phyloP scores from a whole-genome alignment of 2,797 vertebrate species.

The Sebastes vulpes region DNA sequence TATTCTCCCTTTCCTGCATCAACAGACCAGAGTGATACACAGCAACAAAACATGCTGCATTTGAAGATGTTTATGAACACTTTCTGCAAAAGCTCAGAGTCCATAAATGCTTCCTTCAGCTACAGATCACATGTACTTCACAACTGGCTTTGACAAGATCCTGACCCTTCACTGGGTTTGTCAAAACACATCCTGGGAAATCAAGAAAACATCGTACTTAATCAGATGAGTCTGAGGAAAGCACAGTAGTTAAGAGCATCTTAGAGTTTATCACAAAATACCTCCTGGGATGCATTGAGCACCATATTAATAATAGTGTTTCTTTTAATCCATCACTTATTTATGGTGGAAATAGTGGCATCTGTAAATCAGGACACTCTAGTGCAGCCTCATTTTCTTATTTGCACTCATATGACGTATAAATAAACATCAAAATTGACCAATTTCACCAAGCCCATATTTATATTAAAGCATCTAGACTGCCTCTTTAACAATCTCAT shows the following conservation, averaged over 20 bases:
- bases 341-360: not conserved
- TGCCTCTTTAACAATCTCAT: slow-evolving; percentile 15
- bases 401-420: not conserved
- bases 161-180: not conserved
- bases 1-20: not conserved
- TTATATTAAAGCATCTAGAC: not conserved
- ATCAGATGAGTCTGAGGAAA: not conserved
- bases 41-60: not conserved
- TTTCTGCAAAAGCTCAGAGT: not conserved
- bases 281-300: not conserved
- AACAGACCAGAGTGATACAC: not conserved
- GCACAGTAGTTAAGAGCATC: not conserved
- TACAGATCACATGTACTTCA: not conserved
- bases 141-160: not conserved
- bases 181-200: slow-evolving; percentile 1
- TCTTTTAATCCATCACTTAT: not conserved
- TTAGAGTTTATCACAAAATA: not conserved
- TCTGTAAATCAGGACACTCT: not conserved
- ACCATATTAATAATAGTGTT: not conserved
- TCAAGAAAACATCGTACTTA: not conserved
- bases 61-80: not conserved
- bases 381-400: not conserved
- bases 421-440: not conserved
- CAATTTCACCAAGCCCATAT: not conserved
- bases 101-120: not conserved